Percentiles rank a stretch among this genome's conserved stretches.
Evolutionary conservation across 2,888 invertebrate species (phyloP).

Genomic region (Erpobdella octoculata): DNA sequence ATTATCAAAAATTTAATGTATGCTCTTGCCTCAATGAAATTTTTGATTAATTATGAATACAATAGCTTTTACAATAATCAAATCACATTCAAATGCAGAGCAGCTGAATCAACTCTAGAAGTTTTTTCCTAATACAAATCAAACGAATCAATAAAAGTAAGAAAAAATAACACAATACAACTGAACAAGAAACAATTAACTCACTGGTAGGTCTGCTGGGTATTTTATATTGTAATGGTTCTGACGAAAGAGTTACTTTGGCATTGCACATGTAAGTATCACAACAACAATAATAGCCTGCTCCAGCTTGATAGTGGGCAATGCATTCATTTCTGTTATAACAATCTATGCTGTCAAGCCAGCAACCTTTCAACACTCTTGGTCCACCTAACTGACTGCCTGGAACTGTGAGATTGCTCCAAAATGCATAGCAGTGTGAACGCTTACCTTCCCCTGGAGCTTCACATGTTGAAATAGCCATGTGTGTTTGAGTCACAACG

Average conservation of each 20-base stretch:
- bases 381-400: not conserved
- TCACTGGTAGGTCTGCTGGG: not conserved
- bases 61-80: no score
- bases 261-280: not conserved
- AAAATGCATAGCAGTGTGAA: conserved; percentile 9
- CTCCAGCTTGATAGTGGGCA: not conserved
- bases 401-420: not conserved
- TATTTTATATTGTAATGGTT: not conserved
- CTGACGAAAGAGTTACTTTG: not conserved
- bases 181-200: no score
- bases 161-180: no score
- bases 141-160: no score
- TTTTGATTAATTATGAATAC: no score
- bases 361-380: not conserved
- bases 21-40: no score
- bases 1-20: no score
- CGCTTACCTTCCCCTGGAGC: not conserved
- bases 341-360: not conserved
- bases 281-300: not conserved
- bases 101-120: no score
- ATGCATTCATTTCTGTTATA: not conserved
- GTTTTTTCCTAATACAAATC: no score
- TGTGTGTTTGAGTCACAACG: not conserved
- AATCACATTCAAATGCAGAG: no score
- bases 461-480: not conserved